phyloP scores from a whole-genome alignment of 2,797 vertebrate genomes.

The Natrix natrix region DNA sequence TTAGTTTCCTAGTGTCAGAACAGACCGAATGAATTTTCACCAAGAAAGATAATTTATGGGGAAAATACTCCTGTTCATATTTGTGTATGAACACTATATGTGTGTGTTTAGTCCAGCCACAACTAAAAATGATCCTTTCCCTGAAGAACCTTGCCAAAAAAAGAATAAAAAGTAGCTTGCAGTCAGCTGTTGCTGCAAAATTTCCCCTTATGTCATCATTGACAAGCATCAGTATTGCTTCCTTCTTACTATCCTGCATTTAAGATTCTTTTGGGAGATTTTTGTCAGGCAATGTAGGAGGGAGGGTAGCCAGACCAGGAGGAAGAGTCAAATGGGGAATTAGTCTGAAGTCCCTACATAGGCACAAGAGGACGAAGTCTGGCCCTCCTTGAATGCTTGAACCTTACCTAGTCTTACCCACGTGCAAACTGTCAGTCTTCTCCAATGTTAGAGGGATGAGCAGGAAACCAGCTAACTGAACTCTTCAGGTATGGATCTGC shows the following conservation, averaged over 20 bases:
- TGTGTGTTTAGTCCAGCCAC: not conserved
- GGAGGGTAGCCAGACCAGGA: not conserved
- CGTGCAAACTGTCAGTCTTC: not conserved
- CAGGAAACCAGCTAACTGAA: not conserved
- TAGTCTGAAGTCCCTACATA: not conserved
- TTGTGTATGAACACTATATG: too few relatives aligned
- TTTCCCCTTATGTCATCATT: not conserved
- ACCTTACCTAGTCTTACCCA: not conserved
- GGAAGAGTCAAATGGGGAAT: not conserved
- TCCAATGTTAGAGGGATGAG: not conserved
- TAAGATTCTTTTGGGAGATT: not conserved
- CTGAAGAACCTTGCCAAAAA: not conserved
- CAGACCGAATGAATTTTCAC: not conserved
- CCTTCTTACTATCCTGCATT: not conserved
- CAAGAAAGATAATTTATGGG: not conserved
- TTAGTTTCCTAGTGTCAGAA: not conserved
- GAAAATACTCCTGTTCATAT: not conserved
- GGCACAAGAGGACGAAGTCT: not conserved
- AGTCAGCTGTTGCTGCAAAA: not conserved
- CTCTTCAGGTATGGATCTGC: not conserved
- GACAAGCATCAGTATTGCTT: not conserved
- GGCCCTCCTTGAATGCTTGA: not conserved
- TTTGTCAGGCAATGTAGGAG: not conserved
- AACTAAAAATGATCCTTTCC: not conserved
- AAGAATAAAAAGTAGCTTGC: not conserved